Conservation (phyloP, 2,113 vertebrate species). For the Arizona elegans region DNA sequence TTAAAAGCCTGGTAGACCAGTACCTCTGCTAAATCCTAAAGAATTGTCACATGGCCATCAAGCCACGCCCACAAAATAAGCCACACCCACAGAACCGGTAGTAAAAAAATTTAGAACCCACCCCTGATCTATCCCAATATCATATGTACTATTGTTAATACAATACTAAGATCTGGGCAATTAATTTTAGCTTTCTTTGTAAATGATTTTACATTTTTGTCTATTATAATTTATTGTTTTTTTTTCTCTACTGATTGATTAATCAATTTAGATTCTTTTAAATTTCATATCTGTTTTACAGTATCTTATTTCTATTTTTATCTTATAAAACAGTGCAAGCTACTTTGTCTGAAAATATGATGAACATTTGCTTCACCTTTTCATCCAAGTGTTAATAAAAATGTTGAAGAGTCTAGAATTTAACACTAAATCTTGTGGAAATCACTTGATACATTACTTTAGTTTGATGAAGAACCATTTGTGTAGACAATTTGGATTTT, state of each 20-base stretch:
- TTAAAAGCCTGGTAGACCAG: too few relatives aligned
- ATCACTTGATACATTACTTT: not conserved
- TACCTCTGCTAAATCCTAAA: too few relatives aligned
- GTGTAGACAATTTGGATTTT: not conserved
- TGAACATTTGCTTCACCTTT: not conserved
- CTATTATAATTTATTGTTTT: not conserved
- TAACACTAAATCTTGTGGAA: not conserved
- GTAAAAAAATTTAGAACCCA: too few relatives aligned
- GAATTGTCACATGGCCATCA: too few relatives aligned
- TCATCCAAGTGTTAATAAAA: not conserved
- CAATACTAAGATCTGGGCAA: not conserved
- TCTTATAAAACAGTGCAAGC: not conserved
- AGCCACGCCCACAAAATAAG: too few relatives aligned
- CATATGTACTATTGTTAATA: not conserved
- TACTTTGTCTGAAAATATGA: not conserved
- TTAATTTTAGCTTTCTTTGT: not conserved
- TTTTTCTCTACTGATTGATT: not conserved
- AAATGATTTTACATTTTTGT: not conserved
- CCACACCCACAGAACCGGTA: too few relatives aligned
- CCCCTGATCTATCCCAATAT: not conserved
- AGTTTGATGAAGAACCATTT: not conserved
- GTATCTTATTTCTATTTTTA: not conserved
- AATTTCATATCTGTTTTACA: not conserved
- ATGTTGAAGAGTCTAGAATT: not conserved
- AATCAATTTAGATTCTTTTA: not conserved